Conservation (phyloP, 2,113 vertebrate genomes). For the Megalops atlanticus region DNA sequence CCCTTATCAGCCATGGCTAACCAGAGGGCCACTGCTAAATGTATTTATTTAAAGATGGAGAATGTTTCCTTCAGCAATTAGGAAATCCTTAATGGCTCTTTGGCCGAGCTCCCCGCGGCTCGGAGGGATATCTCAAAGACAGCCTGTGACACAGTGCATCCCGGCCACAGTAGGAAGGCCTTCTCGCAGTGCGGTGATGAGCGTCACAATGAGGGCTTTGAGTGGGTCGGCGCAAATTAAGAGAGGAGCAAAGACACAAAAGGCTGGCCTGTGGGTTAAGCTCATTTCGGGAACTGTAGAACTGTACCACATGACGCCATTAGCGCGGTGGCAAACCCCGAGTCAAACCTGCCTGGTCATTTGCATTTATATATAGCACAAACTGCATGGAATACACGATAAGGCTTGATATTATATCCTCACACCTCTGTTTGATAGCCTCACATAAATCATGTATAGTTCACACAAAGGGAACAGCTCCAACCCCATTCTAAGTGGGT, state of each 20-base stretch:
- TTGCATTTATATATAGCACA: not conserved
- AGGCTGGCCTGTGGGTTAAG: conserved; percentile 38
- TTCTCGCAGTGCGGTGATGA: conserved; percentile 28
- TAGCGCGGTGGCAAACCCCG: not conserved
- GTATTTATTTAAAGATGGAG: conserved; percentile 89
- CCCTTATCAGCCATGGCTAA: conserved; percentile 78
- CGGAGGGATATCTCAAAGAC: conserved; percentile 20
- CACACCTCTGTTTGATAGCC: no score
- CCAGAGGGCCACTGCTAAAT: conserved; percentile 80
- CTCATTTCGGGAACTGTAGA: conserved; percentile 18
- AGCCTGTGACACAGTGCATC: conserved; percentile 18
- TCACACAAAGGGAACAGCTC: no score
- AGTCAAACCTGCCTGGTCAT: not conserved
- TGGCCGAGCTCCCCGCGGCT: conserved; percentile 66
- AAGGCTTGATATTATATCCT: no score
- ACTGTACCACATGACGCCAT: conserved; percentile 17
- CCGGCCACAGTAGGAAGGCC: conserved; percentile 35
- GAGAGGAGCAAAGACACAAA: conserved; percentile 32
- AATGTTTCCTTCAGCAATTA: conserved; percentile 85
- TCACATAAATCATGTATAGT: no score
- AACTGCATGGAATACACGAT: not conserved
- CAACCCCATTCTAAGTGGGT: not conserved
- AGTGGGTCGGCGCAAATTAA: conserved; percentile 41
- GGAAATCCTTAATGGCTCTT: conserved; percentile 81
- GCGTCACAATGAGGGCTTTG: conserved; percentile 38